These are phyloP conservation scores for Chelon labrosus DNA, from an alignment of 2,797 vertebrate genomes.

Conservation along the genomic window DNA sequence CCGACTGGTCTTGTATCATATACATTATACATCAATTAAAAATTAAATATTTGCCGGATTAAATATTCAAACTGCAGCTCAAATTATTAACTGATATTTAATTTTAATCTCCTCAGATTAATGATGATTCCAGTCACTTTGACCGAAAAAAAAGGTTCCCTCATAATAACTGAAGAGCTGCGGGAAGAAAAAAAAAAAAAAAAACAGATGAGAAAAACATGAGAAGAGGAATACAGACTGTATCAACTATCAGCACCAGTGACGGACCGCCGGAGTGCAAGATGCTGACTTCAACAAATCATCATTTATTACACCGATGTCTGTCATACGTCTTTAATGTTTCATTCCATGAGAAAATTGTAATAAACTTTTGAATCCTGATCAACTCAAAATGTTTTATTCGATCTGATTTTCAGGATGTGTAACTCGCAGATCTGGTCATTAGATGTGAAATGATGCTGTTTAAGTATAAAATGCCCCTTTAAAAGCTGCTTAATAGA, in stretches of 20 bases:
- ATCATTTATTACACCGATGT: conserved; percentile 43
- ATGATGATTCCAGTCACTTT: conserved; percentile 71
- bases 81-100: conserved; percentile 49
- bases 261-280: conserved; percentile 27
- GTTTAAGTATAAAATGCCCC: conserved; percentile 27
- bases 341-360: conserved; percentile 57
- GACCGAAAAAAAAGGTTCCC: conserved; percentile 74
- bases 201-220: too few species aligned
- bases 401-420: conserved; percentile 16
- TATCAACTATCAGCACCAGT: conserved; percentile 33
- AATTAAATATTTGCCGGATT: conserved; percentile 37
- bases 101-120: conserved; percentile 73
- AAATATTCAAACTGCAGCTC: conserved; percentile 47
- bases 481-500: conserved; percentile 50
- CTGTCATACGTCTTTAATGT: conserved; percentile 48
- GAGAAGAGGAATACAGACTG: conserved; percentile 33
- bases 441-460: conserved; percentile 28
- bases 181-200: background rate
- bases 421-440: conserved; percentile 14
- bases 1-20: conserved; percentile 31
- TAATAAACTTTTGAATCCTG: conserved; percentile 75
- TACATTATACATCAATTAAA: conserved; percentile 16
- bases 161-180: conserved; percentile 57
- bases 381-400: conserved; percentile 32
- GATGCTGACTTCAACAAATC: conserved; percentile 38